These are phyloP conservation scores for Hydrolagus affinis DNA, from an alignment of 2,113 vertebrate species.

Conservation along the genomic window DNA sequence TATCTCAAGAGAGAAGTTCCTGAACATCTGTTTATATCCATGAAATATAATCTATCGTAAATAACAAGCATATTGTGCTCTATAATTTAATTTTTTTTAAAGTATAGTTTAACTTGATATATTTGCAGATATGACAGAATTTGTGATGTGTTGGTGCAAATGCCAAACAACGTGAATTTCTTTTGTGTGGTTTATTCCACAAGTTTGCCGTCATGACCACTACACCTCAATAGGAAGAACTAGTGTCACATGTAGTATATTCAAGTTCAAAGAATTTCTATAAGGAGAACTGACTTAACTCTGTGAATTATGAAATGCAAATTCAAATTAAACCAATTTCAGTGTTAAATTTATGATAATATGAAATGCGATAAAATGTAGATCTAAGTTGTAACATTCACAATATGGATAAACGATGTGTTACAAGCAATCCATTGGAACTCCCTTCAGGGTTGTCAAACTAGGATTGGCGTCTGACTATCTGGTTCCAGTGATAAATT, in stretches of 20 bases:
- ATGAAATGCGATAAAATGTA: too few relatives aligned
- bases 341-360: too few relatives aligned
- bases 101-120: constrained; percentile 9
- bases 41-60: constrained; percentile 21
- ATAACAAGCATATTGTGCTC: constrained; percentile 28
- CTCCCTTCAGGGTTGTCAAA: too few relatives aligned
- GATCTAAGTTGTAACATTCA: too few relatives aligned
- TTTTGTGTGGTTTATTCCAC: not conserved
- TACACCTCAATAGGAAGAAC: not conserved
- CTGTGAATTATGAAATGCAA: too few relatives aligned
- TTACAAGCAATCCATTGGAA: too few relatives aligned
- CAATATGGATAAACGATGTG: too few relatives aligned
- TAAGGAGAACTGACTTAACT: too few relatives aligned
- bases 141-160: not conserved
- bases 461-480: too few relatives aligned
- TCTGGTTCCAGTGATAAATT: too few relatives aligned
- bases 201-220: not conserved
- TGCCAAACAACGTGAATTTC: not conserved
- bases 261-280: not conserved
- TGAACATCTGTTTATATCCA: constrained; percentile 30
- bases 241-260: too few relatives aligned
- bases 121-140: constrained; percentile 8
- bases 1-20: constrained; percentile 17
- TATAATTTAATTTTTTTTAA: not conserved
- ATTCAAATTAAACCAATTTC: too few relatives aligned